These are phyloP conservation scores for Lasiurus borealis DNA, from an alignment of 2,113 vertebrate species.

Conservation along the genomic window DNA sequence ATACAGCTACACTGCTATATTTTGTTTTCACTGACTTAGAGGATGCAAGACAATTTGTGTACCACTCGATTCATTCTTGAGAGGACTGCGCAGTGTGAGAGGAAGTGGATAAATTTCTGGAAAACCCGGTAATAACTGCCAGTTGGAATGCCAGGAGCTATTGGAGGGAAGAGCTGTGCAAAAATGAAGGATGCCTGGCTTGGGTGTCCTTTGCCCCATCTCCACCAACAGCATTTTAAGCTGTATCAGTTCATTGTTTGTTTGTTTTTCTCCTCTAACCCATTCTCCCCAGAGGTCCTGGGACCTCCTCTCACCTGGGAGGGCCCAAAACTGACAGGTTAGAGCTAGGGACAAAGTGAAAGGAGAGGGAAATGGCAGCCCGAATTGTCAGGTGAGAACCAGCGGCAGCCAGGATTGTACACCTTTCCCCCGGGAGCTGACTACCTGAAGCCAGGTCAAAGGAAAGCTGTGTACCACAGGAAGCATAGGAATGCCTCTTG, in stretches of 20 bases:
- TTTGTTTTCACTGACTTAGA: background rate
- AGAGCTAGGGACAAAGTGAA: background rate
- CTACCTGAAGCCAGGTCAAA: background rate
- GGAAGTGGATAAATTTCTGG: background rate
- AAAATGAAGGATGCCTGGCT: background rate
- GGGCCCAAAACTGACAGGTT: background rate
- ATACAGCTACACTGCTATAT: rapidly evolving
- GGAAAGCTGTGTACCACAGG: background rate
- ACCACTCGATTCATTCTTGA: background rate
- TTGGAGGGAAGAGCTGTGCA: too few relatives aligned
- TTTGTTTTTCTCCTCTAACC: background rate
- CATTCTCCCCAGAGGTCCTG: background rate
- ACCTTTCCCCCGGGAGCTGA: background rate
- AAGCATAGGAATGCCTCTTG: rapidly evolving
- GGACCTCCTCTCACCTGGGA: background rate
- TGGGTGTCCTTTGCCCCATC: background rate
- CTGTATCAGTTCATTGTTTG: background rate
- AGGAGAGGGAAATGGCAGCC: background rate
- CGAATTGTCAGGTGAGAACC: background rate
- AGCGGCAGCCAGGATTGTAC: rapidly evolving
- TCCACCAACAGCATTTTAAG: background rate
- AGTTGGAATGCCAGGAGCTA: background rate
- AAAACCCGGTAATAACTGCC: background rate
- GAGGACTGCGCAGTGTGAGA: background rate
- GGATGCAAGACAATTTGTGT: background rate